A percentile compares a stretch with the other conserved stretches of the same genome.
Conservation (phyloP, 2,888 invertebrate genomes). For the Augiades crinisus region DNA sequence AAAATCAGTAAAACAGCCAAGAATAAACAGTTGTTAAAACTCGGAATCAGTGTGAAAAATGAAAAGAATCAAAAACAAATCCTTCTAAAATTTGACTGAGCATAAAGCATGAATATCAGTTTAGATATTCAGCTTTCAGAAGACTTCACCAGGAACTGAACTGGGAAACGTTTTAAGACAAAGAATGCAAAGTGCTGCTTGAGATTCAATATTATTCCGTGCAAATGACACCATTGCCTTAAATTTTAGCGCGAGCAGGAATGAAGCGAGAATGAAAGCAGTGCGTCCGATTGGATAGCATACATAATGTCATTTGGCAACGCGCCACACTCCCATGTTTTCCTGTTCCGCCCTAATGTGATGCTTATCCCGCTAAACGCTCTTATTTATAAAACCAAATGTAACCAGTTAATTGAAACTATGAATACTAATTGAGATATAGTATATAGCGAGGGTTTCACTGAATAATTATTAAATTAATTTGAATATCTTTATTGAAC, state of each 20-base stretch:
- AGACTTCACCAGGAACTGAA: not conserved
- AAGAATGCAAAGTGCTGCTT: conserved; percentile 45
- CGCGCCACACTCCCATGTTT: conserved; percentile 72
- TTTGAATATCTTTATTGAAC: no score
- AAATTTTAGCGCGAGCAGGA: conserved; percentile 44
- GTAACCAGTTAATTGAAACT: not conserved
- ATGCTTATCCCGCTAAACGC: conserved; percentile 77
- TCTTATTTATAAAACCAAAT: conserved; percentile 68
- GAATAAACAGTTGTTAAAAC: no score
- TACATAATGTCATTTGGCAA: conserved; percentile 72
- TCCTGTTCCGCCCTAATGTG: conserved; percentile 75
- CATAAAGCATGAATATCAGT: no score
- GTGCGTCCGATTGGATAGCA: conserved; percentile 68
- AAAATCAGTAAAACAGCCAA: no score
- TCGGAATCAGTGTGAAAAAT: no score
- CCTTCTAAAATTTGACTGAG: no score
- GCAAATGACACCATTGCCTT: conserved; percentile 52
- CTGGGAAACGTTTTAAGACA: conserved; percentile 27
- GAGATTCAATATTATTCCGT: conserved; percentile 54
- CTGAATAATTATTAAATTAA: no score
- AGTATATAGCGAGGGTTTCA: not conserved
- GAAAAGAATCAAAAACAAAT: no score
- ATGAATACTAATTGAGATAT: not conserved
- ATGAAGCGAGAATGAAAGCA: conserved; percentile 49
- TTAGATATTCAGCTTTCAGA: no score